Evolutionary conservation across 2,113 vertebrate species (phyloP).

Genomic region (Bubo blakistoni): DNA sequence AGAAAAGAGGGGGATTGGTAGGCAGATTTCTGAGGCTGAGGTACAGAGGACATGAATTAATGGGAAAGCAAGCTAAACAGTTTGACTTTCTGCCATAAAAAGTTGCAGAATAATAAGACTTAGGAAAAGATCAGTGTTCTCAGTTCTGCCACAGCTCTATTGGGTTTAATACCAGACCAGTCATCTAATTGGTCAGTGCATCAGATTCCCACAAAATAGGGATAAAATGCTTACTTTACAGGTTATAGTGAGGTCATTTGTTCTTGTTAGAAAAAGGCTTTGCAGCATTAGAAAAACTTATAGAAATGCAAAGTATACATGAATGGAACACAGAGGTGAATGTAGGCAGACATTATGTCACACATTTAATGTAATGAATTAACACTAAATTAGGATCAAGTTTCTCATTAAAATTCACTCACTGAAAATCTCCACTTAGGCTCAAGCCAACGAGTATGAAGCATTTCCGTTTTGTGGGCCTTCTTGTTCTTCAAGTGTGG

Average conservation of each 20-base stretch:
- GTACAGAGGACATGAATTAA: not conserved
- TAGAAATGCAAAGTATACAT: not conserved
- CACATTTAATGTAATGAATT: not conserved
- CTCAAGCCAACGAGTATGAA: rapidly evolving
- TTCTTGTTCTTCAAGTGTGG: not conserved
- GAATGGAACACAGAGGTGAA: not conserved
- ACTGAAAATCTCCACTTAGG: not conserved
- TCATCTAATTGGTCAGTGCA: not conserved
- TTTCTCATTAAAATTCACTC: not conserved
- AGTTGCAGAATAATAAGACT: not conserved
- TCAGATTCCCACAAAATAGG: not conserved
- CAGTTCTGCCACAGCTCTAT: not conserved
- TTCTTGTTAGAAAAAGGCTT: not conserved
- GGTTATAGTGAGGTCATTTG: not conserved
- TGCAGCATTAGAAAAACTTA: not conserved
- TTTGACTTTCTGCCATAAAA: not conserved
- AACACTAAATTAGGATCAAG: not conserved
- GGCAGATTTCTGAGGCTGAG: not conserved
- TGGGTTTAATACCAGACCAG: not conserved
- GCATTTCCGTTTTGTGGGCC: not conserved
- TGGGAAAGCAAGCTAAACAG: not conserved
- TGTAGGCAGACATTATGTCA: not conserved
- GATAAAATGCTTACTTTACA: not conserved
- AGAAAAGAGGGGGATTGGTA: not conserved
- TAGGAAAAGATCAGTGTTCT: not conserved